These are phyloP conservation scores for Caenorhabditis parvicauda DNA, from an alignment of 2,888 invertebrate species.

Conservation along the genomic window DNA sequence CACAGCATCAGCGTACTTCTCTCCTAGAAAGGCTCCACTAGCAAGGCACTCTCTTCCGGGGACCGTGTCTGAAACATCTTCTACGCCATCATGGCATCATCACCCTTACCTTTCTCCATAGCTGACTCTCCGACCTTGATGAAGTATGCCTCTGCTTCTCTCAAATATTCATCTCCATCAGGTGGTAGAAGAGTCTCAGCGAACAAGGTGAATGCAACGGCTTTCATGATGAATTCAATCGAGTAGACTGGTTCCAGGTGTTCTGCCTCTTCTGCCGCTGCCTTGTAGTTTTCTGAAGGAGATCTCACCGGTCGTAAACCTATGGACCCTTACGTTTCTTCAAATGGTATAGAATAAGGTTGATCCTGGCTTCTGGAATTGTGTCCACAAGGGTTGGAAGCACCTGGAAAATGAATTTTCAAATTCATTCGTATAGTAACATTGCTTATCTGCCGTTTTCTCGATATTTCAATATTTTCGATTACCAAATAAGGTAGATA, in stretches of 20 bases:
- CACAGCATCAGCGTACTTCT: conserved; percentile 91
- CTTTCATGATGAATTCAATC: conserved; percentile 92
- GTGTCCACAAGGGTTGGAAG: conserved; percentile 88
- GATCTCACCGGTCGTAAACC: conserved; percentile 1
- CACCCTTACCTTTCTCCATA: conserved; percentile 75
- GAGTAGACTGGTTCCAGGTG: conserved; percentile 83
- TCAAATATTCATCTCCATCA: conserved; percentile 92
- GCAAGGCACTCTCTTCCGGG: conserved; percentile 93
- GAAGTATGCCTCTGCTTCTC: conserved; percentile 91
- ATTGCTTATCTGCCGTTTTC: too few species aligned
- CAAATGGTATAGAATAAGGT: conserved; percentile 89
- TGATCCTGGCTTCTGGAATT: conserved; percentile 91
- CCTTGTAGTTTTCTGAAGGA: background rate
- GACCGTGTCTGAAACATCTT: conserved; percentile 76
- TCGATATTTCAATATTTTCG: too few species aligned
- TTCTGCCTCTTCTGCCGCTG: background rate
- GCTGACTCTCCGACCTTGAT: conserved; percentile 92
- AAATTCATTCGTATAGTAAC: too few species aligned
- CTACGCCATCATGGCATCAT: background rate
- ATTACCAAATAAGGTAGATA: too few species aligned
- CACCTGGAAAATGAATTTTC: too few species aligned
- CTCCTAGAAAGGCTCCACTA: conserved; percentile 87
- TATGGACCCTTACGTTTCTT: conserved; percentile 69
- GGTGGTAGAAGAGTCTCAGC: too few species aligned
- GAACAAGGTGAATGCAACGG: conserved; percentile 87